Base-by-base conservation (phyloP, 1,140 invertebrate species). In the Ceratosolen fusciceps region DNA sequence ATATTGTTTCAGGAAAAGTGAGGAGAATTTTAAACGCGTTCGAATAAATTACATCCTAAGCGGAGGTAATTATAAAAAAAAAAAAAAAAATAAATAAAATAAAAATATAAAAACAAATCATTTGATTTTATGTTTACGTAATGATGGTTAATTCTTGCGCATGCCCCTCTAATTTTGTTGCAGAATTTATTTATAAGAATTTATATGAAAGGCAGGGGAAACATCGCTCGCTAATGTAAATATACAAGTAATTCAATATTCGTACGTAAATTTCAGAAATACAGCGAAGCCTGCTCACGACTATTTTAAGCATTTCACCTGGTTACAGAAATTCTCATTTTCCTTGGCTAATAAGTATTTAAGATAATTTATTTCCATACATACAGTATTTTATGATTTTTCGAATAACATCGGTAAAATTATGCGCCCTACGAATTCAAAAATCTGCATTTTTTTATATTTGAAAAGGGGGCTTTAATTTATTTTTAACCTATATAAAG, bases 201-300 rank as follows among this genome's bases (percentile, higher is more conserved):
- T 74, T 43, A 29, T 37, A 8, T 39, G 9, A 58, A 52, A 73
- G 26, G 60, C 31, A 52, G 10, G 10, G 10, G 2, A 12, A 26
- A 47, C 24, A 39, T 21, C 2, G 39, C 12, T 12, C 12, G 39
- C 12, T 12, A 43, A 5, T 49, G 31, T 37, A 74, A 56, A 74
- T 58, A 54, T 21, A 74, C n/a, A 21, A 54, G 29, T 39, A 68
- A 9, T 54, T 56, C 14, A 68, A 76, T 76, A 43, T 76, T 54
- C 10, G 39, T 34, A 34, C 31, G 68, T 56, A 76, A 52, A 76
- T 68, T 76, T 54, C 34, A 19, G 9, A 26, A 39, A 52, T 54
- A 65, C 62, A 9, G 29, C 8, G 26, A 54, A 72, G 52, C 31
- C 2, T 68, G 39, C n/a, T n/a, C 1, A 21, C 26, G 7, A 29